Conservation (phyloP, 2,113 vertebrate genomes). For the Pandion haliaetus region DNA sequence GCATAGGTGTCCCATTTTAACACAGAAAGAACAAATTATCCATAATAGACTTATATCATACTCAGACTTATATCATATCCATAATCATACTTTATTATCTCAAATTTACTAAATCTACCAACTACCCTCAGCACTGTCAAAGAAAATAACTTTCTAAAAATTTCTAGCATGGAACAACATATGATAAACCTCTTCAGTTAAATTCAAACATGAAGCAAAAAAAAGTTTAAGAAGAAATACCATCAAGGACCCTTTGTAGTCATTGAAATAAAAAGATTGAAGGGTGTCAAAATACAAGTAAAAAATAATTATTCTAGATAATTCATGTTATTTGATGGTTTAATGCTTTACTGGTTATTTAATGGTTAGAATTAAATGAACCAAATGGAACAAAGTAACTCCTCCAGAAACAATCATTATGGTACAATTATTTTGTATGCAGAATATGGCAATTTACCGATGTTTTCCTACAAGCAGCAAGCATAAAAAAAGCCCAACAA, state of each 20-base stretch:
- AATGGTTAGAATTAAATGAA: neutral
- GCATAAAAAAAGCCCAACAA: neutral
- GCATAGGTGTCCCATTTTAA: accelerated
- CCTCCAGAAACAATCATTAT: neutral
- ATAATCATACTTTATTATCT: neutral
- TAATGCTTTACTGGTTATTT: neutral
- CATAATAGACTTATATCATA: neutral
- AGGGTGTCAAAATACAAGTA: neutral
- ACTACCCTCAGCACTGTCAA: neutral
- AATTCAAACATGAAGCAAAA: neutral
- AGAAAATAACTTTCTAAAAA: neutral
- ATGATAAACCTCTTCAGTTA: neutral
- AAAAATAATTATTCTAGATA: neutral
- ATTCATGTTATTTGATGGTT: neutral
- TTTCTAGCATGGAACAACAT: neutral
- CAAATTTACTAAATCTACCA: neutral
- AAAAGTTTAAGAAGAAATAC: neutral
- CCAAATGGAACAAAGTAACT: neutral
- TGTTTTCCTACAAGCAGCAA: neutral
- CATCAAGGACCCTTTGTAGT: neutral
- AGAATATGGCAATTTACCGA: neutral
- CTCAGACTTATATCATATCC: too few species aligned
- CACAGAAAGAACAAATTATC: neutral
- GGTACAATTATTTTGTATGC: neutral
- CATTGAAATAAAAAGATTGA: neutral